phyloP scores from a whole-genome alignment of 2,888 invertebrate species.

The Camponotus fellah region DNA sequence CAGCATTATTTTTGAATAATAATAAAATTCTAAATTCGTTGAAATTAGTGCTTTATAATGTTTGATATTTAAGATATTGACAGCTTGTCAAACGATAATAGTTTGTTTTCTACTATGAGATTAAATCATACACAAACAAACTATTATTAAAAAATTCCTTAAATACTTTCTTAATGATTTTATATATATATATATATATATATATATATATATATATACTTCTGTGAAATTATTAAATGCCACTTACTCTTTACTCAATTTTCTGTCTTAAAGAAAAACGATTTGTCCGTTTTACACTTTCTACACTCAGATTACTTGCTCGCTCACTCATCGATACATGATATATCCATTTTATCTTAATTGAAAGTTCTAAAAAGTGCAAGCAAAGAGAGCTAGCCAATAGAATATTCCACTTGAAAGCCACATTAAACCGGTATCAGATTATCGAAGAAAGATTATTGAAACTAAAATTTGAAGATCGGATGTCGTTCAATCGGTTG shows the following conservation, averaged over 20 bases:
- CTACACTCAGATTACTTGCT: background rate
- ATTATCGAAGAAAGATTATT: background rate
- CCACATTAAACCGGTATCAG: background rate
- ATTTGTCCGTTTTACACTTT: background rate
- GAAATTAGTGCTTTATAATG: background rate
- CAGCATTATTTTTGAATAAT: background rate
- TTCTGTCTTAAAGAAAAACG: background rate
- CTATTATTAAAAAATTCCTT: conserved; percentile 35
- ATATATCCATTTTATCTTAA: background rate
- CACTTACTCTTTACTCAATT: conserved; percentile 26
- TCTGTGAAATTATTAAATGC: conserved; percentile 48
- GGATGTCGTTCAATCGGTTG: background rate
- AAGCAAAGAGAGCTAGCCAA: background rate
- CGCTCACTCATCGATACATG: background rate
- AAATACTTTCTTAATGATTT: conserved; percentile 43
- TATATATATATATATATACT: background rate
- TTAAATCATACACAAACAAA: background rate
- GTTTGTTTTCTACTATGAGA: background rate
- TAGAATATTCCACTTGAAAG: background rate
- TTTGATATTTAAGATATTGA: background rate
- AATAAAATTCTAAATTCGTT: background rate
- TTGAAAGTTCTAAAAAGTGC: conserved; percentile 1
- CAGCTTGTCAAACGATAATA: background rate
- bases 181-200: too few species aligned
- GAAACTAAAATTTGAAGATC: background rate